Evolutionary conservation across 2,797 vertebrate genomes (phyloP), one percentile per base, ranked within the genome.

Genomic region (Halcyon smyrnensis): DNA sequence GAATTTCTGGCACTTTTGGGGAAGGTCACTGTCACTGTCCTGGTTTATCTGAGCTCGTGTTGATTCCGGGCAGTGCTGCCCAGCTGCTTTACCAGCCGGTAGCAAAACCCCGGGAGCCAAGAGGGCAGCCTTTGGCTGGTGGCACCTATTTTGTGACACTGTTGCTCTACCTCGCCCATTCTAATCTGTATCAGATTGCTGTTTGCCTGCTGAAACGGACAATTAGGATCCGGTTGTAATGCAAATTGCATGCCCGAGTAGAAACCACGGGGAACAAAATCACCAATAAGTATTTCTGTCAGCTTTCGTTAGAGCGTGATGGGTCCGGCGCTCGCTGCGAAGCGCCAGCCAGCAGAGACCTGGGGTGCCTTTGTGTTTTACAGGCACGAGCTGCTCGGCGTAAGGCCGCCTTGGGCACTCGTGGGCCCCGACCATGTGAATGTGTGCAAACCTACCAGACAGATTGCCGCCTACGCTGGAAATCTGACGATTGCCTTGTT

Each of bases 171-270:
- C 89, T 96, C 32, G 0, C 0, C 0, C 30, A 3, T 62, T 82
- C 27, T 65, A 60, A 94, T 87, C 96, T 95, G 85, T 30, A 90
- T 92, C 96, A 94, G 94, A 95, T 84, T 87, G 91, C 89, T 93
- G 83, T 84, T 89, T 84, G 76, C 91, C 64, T 71, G 64, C 91
- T 76, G 15, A 79, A 88, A 84, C 7, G 77, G 83, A 93, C 95
- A 77, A 57, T 75, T 50, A 78, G 89, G 80, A 84, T 71, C 46
- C 77, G 23, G 80, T 60, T 84, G 76, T 86, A 37, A 95, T 89
- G 89, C 91, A 79, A 59, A 89, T 78, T 15, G 20, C 87, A 79
- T 0, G 4, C 51, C n/a, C 63, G 73, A 76, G 79, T 86, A 76
- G 75, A 93, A 90, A 50, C 76, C 1, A 1, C 5, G 36, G 73